Conservation (phyloP, 2,888 invertebrate species). For the Parapristionchus giblindavisi region DNA sequence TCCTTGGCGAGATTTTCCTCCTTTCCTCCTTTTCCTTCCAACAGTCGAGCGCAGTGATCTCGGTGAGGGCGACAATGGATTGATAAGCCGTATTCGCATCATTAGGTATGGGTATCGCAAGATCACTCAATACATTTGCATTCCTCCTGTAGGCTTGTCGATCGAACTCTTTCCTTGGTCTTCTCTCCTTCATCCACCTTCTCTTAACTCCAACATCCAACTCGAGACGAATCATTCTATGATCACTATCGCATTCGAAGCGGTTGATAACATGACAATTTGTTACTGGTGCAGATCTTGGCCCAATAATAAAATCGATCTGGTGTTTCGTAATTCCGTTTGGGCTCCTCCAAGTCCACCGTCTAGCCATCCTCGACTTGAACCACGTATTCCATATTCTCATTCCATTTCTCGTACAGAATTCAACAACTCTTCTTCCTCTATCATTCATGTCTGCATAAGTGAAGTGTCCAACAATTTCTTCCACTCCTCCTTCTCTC, state of each 20-base stretch:
- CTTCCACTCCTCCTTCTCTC: background rate
- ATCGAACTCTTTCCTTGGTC: background rate
- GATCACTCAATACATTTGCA: background rate
- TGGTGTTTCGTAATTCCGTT: background rate
- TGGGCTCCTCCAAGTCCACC: conserved; percentile 14
- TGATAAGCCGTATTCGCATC: background rate
- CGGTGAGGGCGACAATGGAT: background rate
- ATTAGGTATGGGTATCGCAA: background rate
- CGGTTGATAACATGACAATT: background rate
- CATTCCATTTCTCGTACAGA: background rate
- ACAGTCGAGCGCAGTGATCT: background rate
- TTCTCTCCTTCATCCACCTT: background rate
- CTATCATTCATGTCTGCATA: conserved; percentile 10
- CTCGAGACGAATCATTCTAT: background rate
- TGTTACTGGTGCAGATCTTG: background rate
- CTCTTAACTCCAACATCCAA: background rate
- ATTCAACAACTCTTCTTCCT: background rate
- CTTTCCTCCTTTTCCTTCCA: background rate
- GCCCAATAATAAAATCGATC: background rate
- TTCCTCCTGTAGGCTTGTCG: background rate
- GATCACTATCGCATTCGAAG: conserved; percentile 5
- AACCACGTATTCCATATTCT: conserved; percentile 16
- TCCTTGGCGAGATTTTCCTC: background rate
- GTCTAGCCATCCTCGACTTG: background rate
- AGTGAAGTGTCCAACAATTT: background rate